Conservation (phyloP, 2,797 vertebrate species). For the Thamnophis elegans region DNA sequence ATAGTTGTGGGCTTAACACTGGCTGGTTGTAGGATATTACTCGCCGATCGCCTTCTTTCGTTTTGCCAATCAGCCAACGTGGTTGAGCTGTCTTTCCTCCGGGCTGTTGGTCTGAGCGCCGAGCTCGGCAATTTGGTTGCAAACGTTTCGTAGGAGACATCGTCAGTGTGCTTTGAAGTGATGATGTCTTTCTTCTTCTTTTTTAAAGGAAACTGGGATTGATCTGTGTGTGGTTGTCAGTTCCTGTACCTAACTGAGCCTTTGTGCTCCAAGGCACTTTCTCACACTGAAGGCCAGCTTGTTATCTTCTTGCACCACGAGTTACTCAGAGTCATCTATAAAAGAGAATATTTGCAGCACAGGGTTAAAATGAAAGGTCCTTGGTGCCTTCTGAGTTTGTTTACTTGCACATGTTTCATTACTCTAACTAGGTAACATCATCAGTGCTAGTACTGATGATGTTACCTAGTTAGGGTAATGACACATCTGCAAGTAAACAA, state of each 20-base stretch:
- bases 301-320: background rate
- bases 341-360: no score
- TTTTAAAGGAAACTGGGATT: background rate
- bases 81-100: background rate
- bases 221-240: background rate
- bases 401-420: no score
- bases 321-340: background rate
- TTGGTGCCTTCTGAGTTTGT: no score
- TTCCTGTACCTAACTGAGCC: background rate
- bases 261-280: background rate
- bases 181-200: background rate
- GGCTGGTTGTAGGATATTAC: background rate
- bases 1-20: background rate
- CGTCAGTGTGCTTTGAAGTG: no score
- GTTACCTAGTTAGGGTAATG: no score
- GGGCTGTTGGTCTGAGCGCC: no score
- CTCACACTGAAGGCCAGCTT: background rate
- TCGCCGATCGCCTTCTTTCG: background rate
- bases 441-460: no score
- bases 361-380: no score
- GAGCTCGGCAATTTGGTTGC: no score
- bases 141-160: no score
- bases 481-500: no score
- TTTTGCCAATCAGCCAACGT: background rate
- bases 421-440: no score